Percentiles rank a stretch among this genome's conserved stretches.
Conservation (phyloP, 2,888 invertebrate species). For the Aelia acuminata region DNA sequence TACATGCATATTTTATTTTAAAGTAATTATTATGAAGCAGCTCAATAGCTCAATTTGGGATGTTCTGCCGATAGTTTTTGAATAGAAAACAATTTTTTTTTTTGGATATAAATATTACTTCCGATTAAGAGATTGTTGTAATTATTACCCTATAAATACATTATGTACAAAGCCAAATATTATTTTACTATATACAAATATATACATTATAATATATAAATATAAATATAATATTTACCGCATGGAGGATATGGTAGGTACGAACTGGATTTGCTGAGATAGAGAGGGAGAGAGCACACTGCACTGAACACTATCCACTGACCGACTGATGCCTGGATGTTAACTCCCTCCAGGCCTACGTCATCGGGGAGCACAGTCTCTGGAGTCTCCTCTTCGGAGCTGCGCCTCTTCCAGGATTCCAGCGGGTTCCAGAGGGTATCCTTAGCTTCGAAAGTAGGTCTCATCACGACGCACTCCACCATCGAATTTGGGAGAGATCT, state of each 20-base stretch:
- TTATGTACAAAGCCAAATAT: too few relatives aligned
- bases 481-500: neutral
- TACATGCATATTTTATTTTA: too few relatives aligned
- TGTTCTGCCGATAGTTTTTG: too few relatives aligned
- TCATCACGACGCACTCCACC: neutral
- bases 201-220: too few relatives aligned
- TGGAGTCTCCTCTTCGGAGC: neutral
- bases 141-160: neutral
- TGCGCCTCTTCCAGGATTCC: neutral
- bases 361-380: neutral
- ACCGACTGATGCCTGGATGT: neutral
- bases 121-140: neutral
- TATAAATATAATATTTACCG: constrained; percentile 15
- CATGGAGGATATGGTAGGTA: neutral
- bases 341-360: neutral
- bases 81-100: too few relatives aligned
- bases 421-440: neutral
- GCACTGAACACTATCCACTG: neutral
- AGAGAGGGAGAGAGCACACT: neutral
- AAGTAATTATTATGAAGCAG: too few relatives aligned
- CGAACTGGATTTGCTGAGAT: neutral
- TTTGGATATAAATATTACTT: too few relatives aligned
- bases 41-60: too few relatives aligned
- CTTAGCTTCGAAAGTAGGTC: neutral
- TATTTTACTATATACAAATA: too few relatives aligned